Conservation (phyloP, 1,140 invertebrate species). For the Rhopalosiphum maidis region DNA sequence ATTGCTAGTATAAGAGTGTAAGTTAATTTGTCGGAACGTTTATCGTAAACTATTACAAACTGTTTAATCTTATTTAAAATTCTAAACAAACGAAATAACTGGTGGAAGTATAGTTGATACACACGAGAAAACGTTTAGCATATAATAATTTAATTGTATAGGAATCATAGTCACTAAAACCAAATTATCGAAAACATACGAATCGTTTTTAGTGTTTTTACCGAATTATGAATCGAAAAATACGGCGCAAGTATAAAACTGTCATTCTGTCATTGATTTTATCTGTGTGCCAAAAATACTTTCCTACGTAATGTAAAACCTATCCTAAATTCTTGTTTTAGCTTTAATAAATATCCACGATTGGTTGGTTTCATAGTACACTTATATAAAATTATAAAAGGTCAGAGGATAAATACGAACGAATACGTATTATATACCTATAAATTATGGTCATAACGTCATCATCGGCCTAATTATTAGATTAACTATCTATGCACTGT, state of each 20-base stretch:
- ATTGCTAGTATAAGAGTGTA: no score
- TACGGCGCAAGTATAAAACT: background rate
- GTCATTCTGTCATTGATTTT: slow-evolving; percentile 1
- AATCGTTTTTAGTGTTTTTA: background rate
- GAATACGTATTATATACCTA: no score
- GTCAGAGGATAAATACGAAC: background rate
- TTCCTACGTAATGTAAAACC: background rate
- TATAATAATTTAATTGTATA: background rate
- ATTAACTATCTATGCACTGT: background rate
- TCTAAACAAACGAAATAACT: no score
- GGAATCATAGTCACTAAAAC: background rate
- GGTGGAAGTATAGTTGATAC: no score
- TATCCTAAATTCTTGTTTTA: background rate
- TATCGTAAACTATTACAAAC: no score
- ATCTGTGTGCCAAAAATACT: background rate
- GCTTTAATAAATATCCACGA: background rate
- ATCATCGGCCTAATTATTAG: background rate
- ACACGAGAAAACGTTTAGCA: no score
- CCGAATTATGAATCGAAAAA: background rate
- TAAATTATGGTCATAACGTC: background rate
- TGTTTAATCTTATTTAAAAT: no score
- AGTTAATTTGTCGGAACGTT: no score
- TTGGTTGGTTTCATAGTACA: background rate
- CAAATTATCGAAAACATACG: background rate
- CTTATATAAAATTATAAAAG: background rate